Percentiles rank a stretch among this genome's conserved stretches.
Evolutionary conservation across 2,888 invertebrate genomes (phyloP).

Genomic region (Polydrusus cervinus): DNA sequence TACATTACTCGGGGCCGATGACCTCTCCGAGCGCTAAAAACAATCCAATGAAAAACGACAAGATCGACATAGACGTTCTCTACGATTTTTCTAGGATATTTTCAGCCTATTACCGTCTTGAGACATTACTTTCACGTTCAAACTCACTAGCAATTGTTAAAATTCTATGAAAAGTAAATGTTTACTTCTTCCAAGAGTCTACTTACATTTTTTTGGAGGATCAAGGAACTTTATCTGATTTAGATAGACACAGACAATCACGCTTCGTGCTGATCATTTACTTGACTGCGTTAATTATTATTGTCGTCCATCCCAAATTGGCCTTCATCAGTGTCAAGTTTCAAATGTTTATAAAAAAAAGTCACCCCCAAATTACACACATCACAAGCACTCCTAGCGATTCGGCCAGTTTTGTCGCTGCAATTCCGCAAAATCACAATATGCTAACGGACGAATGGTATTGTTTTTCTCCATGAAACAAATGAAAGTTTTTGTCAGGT

Average conservation of each 20-base stretch:
- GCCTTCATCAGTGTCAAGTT: conserved; percentile 1
- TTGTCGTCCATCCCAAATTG: not conserved
- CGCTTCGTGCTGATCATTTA: conserved; percentile 11
- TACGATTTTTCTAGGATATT: conserved; percentile 49
- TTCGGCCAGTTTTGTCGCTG: not conserved
- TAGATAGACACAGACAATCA: conserved; percentile 32
- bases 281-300: not conserved
- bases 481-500: conserved; percentile 46
- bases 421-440: conserved; percentile 10
- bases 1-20: conserved; percentile 68
- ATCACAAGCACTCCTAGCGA: conserved; percentile 8
- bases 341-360: conserved; percentile 19
- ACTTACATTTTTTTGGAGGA: conserved; percentile 64
- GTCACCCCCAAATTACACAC: conserved; percentile 24
- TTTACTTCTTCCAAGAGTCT: conserved; percentile 19
- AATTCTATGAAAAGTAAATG: conserved; percentile 14
- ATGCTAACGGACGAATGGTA: conserved; percentile 4
- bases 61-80: conserved; percentile 55
- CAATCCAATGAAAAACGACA: conserved; percentile 64
- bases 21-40: conserved; percentile 64
- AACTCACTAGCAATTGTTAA: not conserved
- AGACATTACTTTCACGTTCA: conserved; percentile 20
- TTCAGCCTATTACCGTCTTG: conserved; percentile 31
- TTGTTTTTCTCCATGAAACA: conserved; percentile 26
- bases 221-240: conserved; percentile 52